phyloP scores from a whole-genome alignment of 2,113 vertebrate genomes.

The Caloenas nicobarica region DNA sequence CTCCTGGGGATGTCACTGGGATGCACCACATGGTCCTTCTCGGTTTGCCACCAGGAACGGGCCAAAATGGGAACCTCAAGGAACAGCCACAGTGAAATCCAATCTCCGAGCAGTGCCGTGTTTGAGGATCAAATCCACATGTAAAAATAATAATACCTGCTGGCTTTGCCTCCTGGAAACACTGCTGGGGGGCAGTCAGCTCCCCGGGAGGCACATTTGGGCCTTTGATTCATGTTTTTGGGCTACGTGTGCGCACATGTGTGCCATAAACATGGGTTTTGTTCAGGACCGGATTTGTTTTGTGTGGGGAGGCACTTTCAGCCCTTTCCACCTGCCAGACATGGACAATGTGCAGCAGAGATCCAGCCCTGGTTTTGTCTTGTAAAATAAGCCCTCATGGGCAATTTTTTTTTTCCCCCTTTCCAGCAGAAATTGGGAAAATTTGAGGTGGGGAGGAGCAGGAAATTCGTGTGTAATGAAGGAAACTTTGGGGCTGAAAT shows the following conservation, averaged over 20 bases:
- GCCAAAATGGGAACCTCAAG: neutral
- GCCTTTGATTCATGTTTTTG: neutral
- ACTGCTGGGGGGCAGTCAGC: neutral
- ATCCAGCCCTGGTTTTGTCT: neutral
- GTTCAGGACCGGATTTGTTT: neutral
- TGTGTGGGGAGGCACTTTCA: accelerated
- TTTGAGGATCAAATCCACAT: neutral
- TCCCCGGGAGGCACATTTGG: neutral
- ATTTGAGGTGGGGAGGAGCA: neutral
- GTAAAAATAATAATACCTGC: neutral
- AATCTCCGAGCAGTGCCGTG: accelerated
- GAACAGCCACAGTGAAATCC: neutral
- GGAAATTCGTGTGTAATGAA: neutral
- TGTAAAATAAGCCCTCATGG: neutral
- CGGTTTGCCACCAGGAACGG: neutral
- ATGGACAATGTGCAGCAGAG: neutral
- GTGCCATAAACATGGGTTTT: accelerated
- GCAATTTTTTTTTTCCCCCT: neutral
- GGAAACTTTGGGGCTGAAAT: neutral
- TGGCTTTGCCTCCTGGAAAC: neutral
- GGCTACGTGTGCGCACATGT: accelerated
- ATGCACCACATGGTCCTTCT: accelerated
- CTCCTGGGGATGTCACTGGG: accelerated
- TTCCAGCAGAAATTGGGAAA: neutral
- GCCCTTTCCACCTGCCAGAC: neutral